Percentiles rank a stretch among this genome's conserved stretches.
Evolutionary conservation across 2,113 vertebrate species (phyloP).

Genomic region (Rafetus swinhoei): DNA sequence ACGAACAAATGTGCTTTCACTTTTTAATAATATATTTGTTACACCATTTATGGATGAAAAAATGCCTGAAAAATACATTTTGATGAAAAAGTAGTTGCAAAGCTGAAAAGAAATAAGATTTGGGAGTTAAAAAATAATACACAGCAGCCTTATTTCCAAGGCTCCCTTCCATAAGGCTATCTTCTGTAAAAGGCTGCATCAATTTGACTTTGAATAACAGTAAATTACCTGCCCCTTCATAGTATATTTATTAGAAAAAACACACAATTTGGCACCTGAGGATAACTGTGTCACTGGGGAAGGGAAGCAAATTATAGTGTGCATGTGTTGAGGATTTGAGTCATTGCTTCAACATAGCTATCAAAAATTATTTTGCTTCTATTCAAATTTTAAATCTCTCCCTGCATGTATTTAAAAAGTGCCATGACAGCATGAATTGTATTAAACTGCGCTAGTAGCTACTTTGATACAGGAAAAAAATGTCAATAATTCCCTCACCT

Average conservation of each 20-base stretch:
- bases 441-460: slow-evolving; percentile 57
- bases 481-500: slow-evolving; percentile 66
- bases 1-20: slow-evolving; percentile 42
- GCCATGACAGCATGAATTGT: slow-evolving; percentile 74
- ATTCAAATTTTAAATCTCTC: slow-evolving; percentile 71
- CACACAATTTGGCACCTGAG: slow-evolving; percentile 80
- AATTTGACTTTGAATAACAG: slow-evolving; percentile 61
- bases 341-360: slow-evolving; percentile 57
- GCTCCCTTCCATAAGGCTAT: slow-evolving; percentile 74
- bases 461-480: slow-evolving; percentile 67
- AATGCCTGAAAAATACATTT: slow-evolving; percentile 11
- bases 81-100: slow-evolving; percentile 18
- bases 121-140: slow-evolving; percentile 28
- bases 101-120: slow-evolving; percentile 1
- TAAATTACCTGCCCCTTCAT: slow-evolving; percentile 50
- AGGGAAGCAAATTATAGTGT: slow-evolving; percentile 60
- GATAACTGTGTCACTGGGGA: slow-evolving; percentile 68
- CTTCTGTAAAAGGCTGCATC: slow-evolving; percentile 78
- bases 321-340: slow-evolving; percentile 58
- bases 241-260: slow-evolving; percentile 68
- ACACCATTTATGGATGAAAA: slow-evolving; percentile 13
- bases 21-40: slow-evolving; percentile 18
- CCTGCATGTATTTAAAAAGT: slow-evolving; percentile 76
- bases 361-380: slow-evolving; percentile 69
- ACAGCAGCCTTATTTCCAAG: slow-evolving; percentile 46